phyloP scores from a whole-genome alignment of 2,888 invertebrate genomes.

The Calliopum simillimum region DNA sequence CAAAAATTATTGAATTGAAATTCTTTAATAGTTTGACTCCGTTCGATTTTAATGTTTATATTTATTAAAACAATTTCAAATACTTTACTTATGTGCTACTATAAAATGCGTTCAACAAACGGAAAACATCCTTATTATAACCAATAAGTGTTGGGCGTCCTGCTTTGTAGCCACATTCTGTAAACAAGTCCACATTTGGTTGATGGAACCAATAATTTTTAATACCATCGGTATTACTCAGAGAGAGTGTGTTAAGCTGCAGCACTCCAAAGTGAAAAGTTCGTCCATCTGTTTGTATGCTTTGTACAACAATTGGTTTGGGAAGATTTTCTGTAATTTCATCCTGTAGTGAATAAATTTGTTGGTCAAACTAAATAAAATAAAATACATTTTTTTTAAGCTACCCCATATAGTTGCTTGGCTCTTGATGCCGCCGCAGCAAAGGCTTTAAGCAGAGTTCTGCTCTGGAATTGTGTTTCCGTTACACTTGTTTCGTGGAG shows the following conservation, averaged over 20 bases:
- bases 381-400: not conserved
- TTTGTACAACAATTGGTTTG: slow-evolving; percentile 84
- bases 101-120: slow-evolving; percentile 83
- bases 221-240: slow-evolving; percentile 70
- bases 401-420: slow-evolving; percentile 75
- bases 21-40: too few species aligned
- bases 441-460: slow-evolving; percentile 80
- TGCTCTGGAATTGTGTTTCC: slow-evolving; percentile 75
- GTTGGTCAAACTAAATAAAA: slow-evolving; percentile 48
- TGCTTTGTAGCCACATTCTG: slow-evolving; percentile 73
- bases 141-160: slow-evolving; percentile 77
- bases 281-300: slow-evolving; percentile 83
- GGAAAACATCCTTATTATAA: slow-evolving; percentile 84
- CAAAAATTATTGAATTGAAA: too few species aligned
- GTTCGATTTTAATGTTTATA: too few species aligned
- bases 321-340: slow-evolving; percentile 68
- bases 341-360: slow-evolving; percentile 39
- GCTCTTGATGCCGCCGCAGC: slow-evolving; percentile 83
- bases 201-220: slow-evolving; percentile 87
- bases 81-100: slow-evolving; percentile 68
- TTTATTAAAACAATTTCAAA: too few species aligned
- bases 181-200: slow-evolving; percentile 74
- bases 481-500: slow-evolving; percentile 77
- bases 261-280: slow-evolving; percentile 84
- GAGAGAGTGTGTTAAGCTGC: slow-evolving; percentile 84